Conservation (phyloP, 2,113 vertebrate genomes). For the Ibidorhyncha struthersii region DNA sequence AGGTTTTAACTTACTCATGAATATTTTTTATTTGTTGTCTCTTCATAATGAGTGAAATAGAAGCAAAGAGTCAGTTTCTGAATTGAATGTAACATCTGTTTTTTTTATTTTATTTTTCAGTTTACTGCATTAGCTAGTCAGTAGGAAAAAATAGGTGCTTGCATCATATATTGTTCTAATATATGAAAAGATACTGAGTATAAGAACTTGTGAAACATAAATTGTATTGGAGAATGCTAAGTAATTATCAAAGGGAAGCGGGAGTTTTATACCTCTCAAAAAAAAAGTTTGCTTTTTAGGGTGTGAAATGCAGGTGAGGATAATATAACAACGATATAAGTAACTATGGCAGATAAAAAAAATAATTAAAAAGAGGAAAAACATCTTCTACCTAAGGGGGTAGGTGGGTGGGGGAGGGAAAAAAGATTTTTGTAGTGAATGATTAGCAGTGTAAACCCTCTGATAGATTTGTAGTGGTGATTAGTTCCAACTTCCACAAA, state of each 20-base stretch:
- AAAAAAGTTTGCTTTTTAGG: background rate
- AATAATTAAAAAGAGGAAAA: background rate
- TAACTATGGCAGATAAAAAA: background rate
- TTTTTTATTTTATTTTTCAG: background rate
- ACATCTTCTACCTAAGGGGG: rapidly evolving
- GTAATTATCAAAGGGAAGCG: background rate
- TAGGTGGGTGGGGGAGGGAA: rapidly evolving
- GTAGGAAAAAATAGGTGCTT: background rate
- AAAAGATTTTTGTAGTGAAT: rapidly evolving
- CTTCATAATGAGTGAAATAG: background rate
- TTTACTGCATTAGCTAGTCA: background rate
- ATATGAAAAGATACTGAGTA: background rate
- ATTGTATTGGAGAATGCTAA: rapidly evolving
- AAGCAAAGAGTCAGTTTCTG: background rate
- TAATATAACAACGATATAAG: background rate
- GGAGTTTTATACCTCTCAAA: background rate
- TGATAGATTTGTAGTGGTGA: background rate
- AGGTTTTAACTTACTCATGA: background rate
- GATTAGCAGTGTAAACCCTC: background rate
- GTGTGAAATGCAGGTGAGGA: background rate
- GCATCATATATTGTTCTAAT: background rate
- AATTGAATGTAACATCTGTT: background rate
- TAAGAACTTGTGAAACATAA: background rate
- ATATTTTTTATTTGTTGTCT: background rate
- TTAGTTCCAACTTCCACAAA: background rate